Conservation (phyloP, 2,797 vertebrate species). For the Micropoecilia bifurca region DNA sequence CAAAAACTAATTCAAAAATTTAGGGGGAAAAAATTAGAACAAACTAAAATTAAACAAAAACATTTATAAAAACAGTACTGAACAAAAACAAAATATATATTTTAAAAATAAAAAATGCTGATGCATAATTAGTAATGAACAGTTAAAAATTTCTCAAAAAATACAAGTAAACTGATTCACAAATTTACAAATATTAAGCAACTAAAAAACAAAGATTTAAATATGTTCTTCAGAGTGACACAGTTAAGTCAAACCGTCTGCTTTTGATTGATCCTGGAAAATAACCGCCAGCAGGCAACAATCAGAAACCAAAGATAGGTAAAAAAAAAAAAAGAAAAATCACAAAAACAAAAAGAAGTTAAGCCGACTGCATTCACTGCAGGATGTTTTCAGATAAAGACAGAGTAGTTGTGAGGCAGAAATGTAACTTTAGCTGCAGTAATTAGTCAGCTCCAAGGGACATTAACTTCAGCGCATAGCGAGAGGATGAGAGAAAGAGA, state of each 20-base stretch:
- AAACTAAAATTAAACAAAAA: neutral
- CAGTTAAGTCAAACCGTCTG: neutral
- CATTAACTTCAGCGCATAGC: neutral
- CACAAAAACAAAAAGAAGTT: neutral
- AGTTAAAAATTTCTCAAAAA: neutral
- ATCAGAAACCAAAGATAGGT: neutral
- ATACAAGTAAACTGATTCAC: neutral
- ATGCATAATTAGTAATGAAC: neutral
- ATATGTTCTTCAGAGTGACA: neutral
- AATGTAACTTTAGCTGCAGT: neutral
- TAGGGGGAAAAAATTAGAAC: too few relatives aligned
- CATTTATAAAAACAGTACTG: neutral
- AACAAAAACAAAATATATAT: neutral
- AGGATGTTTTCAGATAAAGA: neutral
- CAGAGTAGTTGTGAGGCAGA: neutral
- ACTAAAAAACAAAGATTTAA: neutral
- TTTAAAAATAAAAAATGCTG: neutral
- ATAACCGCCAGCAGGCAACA: neutral
- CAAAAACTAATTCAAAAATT: too few relatives aligned
- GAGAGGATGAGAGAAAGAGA: neutral
- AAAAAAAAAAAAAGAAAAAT: neutral
- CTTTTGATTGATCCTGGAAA: neutral
- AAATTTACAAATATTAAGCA: neutral
- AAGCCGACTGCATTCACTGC: neutral
- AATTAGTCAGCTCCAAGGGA: neutral